A percentile compares a stretch with the other conserved stretches of the same genome.
These are phyloP conservation scores for Gallirallus australis DNA, from an alignment of 2,797 vertebrate genomes.

Conservation along the genomic window DNA sequence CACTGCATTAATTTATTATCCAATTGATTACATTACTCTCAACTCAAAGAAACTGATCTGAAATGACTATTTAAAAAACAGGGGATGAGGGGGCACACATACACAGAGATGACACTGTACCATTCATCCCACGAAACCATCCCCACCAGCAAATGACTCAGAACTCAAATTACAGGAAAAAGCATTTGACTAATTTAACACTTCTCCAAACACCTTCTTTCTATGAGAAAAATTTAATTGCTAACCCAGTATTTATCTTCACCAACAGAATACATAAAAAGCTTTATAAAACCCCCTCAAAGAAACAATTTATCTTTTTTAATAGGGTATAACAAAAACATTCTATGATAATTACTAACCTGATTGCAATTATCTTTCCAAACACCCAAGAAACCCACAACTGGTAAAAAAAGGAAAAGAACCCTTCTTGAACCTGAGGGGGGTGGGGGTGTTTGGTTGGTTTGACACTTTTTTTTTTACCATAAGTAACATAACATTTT, in stretches of 20 bases:
- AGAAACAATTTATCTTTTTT: background rate
- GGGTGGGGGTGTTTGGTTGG: rapidly evolving
- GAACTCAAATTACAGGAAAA: background rate
- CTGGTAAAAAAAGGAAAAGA: background rate
- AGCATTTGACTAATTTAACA: background rate
- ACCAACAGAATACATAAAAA: background rate
- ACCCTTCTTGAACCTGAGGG: background rate
- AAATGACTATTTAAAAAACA: background rate
- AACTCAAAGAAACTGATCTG: background rate
- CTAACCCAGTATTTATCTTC: background rate
- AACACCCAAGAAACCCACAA: background rate
- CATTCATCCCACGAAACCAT: background rate
- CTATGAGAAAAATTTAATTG: background rate
- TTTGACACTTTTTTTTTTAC: background rate
- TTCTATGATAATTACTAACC: background rate
- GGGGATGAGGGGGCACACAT: background rate
- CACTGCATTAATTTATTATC: background rate
- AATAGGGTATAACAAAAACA: background rate
- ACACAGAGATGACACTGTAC: background rate
- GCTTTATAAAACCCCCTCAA: rapidly evolving
- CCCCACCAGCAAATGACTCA: background rate
- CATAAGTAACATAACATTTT: background rate
- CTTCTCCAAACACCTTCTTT: background rate
- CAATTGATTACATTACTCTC: background rate
- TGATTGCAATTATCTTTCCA: background rate